These are phyloP conservation scores for Blennius ocellaris DNA, from an alignment of 2,113 vertebrate genomes.

Conservation along the genomic window DNA sequence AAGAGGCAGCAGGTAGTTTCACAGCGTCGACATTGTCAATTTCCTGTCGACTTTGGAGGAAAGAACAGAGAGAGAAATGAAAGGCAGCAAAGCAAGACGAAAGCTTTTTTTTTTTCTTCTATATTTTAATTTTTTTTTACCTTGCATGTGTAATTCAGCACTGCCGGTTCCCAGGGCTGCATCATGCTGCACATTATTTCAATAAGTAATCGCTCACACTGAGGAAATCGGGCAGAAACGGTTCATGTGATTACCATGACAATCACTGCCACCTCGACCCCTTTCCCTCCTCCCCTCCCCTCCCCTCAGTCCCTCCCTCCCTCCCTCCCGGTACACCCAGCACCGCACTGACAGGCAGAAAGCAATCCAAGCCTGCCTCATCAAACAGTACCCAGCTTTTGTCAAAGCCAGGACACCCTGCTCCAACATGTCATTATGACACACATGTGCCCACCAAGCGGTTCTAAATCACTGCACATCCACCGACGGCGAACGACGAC, in stretches of 20 bases:
- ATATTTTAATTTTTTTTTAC: neutral
- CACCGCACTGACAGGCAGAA: too few species aligned
- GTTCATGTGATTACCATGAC: neutral
- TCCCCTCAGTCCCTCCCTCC: too few species aligned
- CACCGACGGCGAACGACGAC: neutral
- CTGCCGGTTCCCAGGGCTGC: neutral
- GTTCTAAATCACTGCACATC: neutral
- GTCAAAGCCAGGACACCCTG: neutral
- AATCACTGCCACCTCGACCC: neutral
- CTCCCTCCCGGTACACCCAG: too few species aligned
- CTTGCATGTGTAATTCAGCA: neutral
- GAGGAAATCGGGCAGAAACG: slow-evolving; percentile 10
- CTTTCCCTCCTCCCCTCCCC: neutral
- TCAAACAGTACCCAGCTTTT: neutral
- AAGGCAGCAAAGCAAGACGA: neutral
- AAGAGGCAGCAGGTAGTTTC: neutral
- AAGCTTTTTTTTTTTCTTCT: too few species aligned
- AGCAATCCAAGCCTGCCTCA: too few species aligned
- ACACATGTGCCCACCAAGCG: neutral
- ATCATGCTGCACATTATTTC: neutral
- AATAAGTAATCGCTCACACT: neutral
- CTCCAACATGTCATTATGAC: neutral
- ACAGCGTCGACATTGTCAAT: neutral
- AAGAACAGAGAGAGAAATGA: neutral
- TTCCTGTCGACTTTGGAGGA: neutral